Base-by-base conservation (phyloP, 1,140 invertebrate species). In the Heliconius nattereri region DNA sequence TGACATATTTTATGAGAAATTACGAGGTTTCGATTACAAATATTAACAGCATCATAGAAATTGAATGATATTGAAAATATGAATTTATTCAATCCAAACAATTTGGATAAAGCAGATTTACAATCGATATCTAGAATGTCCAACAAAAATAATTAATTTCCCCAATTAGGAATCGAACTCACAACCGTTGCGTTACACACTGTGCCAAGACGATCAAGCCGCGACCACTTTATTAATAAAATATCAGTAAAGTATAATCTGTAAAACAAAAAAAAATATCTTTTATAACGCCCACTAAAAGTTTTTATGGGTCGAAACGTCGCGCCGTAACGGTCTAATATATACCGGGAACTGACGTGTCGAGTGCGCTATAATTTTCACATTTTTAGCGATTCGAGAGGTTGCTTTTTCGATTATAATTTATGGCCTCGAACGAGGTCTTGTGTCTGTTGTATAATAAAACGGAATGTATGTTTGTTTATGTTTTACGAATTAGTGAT, bases 281-380 rank as follows among this genome's bases (percentile, higher is more conserved):
- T 91, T 91, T 92, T 92, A 91, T 88, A 91, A 87, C 89, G 87
- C 87, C 87, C 86, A 92, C 89, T 91, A 91, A 92, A 92, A 91
- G 87, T 91, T 92, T 92, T 92, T 92, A 92, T 90, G 85, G 90
- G 81, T 90, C 87, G 89, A 85, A 92, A 87, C 91, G 90, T 90
- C 91, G 90, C 91, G 90, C 90, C 91, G 90, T 92, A 91, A 92
- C 87, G 87, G 87, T 92, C 90, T 92, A 92, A 91, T 91, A 92
- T 90, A 90, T 87, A 86, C 85, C 85, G 87, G 90, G 86, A 89
- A 90, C 88, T 84, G 85, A 81, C 75, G 81, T 84, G 85, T 75
- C 83, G 85, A 87, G 84, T 87, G 84, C 85, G 89, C 88, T 87
- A 91, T 92, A 92, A 91, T 90, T 92, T 92, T 87, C 89, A 90